Percentiles rank a stretch among this genome's conserved stretches.
phyloP scores from a whole-genome alignment of 1,140 invertebrate species.

The Drosophila kanapiae region DNA sequence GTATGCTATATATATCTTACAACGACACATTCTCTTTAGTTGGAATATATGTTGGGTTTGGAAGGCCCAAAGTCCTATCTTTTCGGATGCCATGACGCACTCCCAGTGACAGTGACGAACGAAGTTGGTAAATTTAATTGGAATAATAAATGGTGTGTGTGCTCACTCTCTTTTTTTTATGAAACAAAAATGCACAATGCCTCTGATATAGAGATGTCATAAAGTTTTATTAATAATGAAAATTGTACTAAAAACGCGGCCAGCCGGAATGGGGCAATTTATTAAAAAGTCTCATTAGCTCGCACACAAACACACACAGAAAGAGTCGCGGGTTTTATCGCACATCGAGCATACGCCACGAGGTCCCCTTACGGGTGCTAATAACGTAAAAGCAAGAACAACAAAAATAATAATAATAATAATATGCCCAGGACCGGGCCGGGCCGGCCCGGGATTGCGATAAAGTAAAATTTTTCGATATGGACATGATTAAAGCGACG shows the following conservation, averaged over 20 bases:
- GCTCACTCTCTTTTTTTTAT: constrained; percentile 50
- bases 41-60: neutral
- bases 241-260: constrained; percentile 78
- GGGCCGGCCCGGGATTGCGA: constrained; percentile 53
- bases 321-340: constrained; percentile 61
- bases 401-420: constrained; percentile 69
- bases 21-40: neutral
- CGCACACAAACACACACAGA: constrained; percentile 26
- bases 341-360: constrained; percentile 78
- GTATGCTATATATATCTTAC: constrained; percentile 13
- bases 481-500: constrained; percentile 73
- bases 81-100: constrained; percentile 58
- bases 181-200: constrained; percentile 58
- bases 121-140: constrained; percentile 76
- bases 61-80: constrained; percentile 26
- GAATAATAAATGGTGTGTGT: constrained; percentile 68
- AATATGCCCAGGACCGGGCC: constrained; percentile 26
- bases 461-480: constrained; percentile 83
- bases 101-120: constrained; percentile 51
- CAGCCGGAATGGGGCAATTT: constrained; percentile 66
- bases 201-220: constrained; percentile 75
- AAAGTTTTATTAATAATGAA: constrained; percentile 84
- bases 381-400: constrained; percentile 76
- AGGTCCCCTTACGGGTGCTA: constrained; percentile 77
- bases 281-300: constrained; percentile 84